phyloP scores from a whole-genome alignment of 1,140 invertebrate species.

The Andrena cerasifolii region DNA sequence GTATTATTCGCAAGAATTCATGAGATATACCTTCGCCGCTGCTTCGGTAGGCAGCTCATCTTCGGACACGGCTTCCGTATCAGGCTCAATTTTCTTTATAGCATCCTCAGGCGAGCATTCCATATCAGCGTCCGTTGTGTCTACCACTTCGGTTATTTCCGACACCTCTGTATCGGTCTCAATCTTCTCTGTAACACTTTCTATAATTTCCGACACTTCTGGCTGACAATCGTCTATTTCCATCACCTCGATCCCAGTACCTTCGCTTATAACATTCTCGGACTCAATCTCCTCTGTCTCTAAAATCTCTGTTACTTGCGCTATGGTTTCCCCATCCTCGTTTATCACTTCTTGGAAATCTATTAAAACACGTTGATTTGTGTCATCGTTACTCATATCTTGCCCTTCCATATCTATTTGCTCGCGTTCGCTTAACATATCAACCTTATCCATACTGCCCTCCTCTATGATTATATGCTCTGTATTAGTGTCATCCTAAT shows the following conservation, averaged over 20 bases:
- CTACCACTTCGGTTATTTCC: constrained; percentile 31
- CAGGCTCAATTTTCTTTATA: constrained; percentile 82
- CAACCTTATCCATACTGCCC: constrained; percentile 58
- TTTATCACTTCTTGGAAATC: constrained; percentile 63
- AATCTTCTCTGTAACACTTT: constrained; percentile 55
- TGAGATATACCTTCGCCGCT: constrained; percentile 74
- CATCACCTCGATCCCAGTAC: constrained; percentile 58
- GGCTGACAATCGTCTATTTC: constrained; percentile 66
- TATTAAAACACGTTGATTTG: constrained; percentile 67
- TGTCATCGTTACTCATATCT: constrained; percentile 61
- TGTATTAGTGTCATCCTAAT: constrained; percentile 44
- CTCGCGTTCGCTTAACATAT: constrained; percentile 44
- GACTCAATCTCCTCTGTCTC: constrained; percentile 59
- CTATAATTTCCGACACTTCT: constrained; percentile 54
- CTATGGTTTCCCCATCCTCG: constrained; percentile 55
- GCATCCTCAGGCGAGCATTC: constrained; percentile 46
- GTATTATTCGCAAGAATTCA: constrained; percentile 17
- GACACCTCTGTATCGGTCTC: constrained; percentile 50
- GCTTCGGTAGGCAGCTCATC: constrained; percentile 84
- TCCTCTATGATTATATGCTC: constrained; percentile 62
- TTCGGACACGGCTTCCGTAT: constrained; percentile 88
- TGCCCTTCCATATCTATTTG: constrained; percentile 52
- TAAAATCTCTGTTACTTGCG: constrained; percentile 62
- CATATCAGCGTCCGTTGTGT: constrained; percentile 24
- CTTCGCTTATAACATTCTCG: constrained; percentile 48